Percentiles rank a stretch among this genome's conserved stretches.
These are phyloP conservation scores for Podarcis muralis DNA, from an alignment of 2,113 vertebrate genomes.

Conservation along the genomic window DNA sequence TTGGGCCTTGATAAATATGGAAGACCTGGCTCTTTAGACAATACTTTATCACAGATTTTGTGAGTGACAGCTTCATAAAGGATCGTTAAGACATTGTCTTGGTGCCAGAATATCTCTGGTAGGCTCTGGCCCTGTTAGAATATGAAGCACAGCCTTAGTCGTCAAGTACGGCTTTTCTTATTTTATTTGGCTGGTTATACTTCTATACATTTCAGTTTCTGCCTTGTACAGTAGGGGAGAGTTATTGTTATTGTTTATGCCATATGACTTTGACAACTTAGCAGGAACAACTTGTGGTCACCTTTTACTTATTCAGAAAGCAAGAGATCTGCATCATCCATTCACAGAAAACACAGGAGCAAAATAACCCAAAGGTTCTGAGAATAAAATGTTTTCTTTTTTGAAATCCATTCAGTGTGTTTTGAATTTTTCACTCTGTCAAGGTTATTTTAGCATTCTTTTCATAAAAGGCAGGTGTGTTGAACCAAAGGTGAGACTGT, in stretches of 20 bases:
- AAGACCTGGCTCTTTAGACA: conserved; percentile 49
- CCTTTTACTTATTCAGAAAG: not conserved
- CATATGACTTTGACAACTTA: not conserved
- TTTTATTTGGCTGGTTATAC: not conserved
- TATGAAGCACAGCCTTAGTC: fast-evolving
- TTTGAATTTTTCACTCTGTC: not conserved
- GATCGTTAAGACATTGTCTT: fast-evolving
- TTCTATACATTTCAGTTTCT: not conserved
- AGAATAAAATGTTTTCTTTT: not conserved
- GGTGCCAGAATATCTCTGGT: not conserved
- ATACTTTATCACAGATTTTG: conserved; percentile 57
- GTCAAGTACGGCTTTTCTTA: not conserved
- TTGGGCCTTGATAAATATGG: conserved; percentile 50
- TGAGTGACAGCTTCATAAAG: conserved; percentile 3
- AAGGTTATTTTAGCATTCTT: not conserved
- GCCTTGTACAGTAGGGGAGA: not conserved
- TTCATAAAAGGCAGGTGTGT: not conserved
- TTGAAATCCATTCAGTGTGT: not conserved
- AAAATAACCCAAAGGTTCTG: not conserved
- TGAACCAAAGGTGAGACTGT: no score
- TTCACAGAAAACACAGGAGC: no score
- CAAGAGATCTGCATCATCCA: no score
- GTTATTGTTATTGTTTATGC: not conserved
- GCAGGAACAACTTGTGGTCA: not conserved
- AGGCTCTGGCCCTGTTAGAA: not conserved